Evolutionary conservation across 2,113 vertebrate species (phyloP).

Genomic region (Python bivittatus): DNA sequence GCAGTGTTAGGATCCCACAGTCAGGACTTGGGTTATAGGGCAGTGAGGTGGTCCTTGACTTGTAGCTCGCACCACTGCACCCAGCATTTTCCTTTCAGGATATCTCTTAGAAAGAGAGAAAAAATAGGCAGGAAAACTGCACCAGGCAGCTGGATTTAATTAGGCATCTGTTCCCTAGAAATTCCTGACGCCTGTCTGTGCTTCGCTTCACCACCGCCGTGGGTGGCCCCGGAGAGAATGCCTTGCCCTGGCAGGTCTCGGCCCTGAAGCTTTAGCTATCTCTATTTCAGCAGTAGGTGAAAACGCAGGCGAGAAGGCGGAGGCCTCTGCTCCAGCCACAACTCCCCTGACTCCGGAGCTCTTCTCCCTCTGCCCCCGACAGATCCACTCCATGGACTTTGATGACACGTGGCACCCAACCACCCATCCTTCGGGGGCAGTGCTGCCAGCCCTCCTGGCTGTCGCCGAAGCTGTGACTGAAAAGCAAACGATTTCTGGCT

Average conservation of each 20-base stretch:
- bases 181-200: too few species aligned
- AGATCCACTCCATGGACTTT: slow-evolving; percentile 97
- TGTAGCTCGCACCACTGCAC: neutral
- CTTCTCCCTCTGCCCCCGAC: neutral
- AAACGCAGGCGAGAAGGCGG: neutral
- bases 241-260: neutral
- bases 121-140: neutral
- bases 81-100: neutral
- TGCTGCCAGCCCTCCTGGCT: slow-evolving; percentile 84
- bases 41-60: neutral
- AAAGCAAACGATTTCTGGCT: slow-evolving; percentile 78
- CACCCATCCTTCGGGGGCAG: slow-evolving; percentile 92
- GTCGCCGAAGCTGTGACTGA: slow-evolving; percentile 75
- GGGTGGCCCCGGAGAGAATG: too few species aligned
- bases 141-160: neutral
- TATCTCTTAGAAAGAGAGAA: too few species aligned
- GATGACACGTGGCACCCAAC: slow-evolving; percentile 95
- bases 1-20: neutral
- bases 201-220: too few species aligned
- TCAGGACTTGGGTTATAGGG: neutral
- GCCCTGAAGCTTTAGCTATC: neutral
- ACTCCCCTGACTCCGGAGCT: neutral
- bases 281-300: neutral
- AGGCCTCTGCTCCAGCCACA: neutral
- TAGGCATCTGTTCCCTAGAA: too few species aligned